phyloP scores from a whole-genome alignment of 2,888 invertebrate species.

The Ochropleura plecta region DNA sequence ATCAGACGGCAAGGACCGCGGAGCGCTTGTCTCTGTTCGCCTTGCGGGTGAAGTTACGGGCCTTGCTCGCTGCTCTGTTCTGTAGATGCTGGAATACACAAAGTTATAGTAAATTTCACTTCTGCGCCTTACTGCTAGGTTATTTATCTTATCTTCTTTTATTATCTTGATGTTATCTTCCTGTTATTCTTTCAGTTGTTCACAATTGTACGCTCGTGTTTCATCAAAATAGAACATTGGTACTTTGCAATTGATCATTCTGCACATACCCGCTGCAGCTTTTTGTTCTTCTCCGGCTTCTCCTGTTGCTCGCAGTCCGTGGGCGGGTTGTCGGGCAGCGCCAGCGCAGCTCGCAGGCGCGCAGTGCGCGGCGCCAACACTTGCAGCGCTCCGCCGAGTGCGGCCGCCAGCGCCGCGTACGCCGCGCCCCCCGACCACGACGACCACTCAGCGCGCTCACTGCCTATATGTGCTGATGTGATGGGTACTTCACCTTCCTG shows the following conservation, averaged over 20 bases:
- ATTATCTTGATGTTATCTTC: too few species aligned
- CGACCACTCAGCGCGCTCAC: constrained; percentile 93
- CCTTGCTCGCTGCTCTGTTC: neutral
- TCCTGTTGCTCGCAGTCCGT: constrained; percentile 77
- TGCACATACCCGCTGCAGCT: constrained; percentile 92
- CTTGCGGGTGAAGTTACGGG: constrained; percentile 90
- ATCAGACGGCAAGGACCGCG: constrained; percentile 91
- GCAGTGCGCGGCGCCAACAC: constrained; percentile 93
- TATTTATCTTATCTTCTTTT: too few species aligned
- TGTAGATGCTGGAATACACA: constrained; percentile 62
- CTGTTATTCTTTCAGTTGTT: neutral
- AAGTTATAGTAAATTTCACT: neutral
- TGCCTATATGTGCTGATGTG: constrained; percentile 93
- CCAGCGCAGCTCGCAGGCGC: constrained; percentile 92
- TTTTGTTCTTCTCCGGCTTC: constrained; percentile 91
- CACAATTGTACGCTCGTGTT: neutral
- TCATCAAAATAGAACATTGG: neutral
- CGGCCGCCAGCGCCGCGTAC: constrained; percentile 86
- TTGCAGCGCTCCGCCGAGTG: constrained; percentile 92
- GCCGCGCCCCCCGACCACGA: constrained; percentile 95
- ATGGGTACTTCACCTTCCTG: constrained; percentile 83
- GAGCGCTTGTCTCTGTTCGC: constrained; percentile 98
- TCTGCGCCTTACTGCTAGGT: neutral
- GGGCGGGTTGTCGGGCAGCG: constrained; percentile 90
- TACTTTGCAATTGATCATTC: neutral